Evolutionary conservation across 2,113 vertebrate genomes (phyloP).

Genomic region (Channa argus): DNA sequence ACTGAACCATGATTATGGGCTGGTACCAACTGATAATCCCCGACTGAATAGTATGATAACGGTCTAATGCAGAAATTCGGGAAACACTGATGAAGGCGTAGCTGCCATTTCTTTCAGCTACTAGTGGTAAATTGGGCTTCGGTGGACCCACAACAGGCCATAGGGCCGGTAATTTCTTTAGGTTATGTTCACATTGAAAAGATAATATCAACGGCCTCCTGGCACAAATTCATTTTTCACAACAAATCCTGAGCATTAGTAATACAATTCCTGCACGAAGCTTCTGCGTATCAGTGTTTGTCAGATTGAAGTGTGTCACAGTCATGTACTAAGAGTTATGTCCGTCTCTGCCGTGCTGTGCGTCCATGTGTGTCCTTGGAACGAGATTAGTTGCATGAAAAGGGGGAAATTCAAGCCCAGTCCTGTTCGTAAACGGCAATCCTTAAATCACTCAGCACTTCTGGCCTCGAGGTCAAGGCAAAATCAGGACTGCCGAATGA

Average conservation of each 20-base stretch:
- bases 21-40: too few relatives aligned
- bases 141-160: too few relatives aligned
- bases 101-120: too few relatives aligned
- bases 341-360: neutral
- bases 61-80: too few relatives aligned
- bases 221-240: neutral
- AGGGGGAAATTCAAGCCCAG: slow-evolving; percentile 60
- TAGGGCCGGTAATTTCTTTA: too few relatives aligned
- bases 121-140: too few relatives aligned
- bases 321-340: slow-evolving; percentile 24
- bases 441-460: slow-evolving; percentile 61
- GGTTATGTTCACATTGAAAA: too few relatives aligned
- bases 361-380: slow-evolving; percentile 59
- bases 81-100: too few relatives aligned
- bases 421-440: slow-evolving; percentile 46
- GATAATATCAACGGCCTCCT: neutral
- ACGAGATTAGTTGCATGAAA: slow-evolving; percentile 66
- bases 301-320: neutral
- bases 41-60: too few relatives aligned
- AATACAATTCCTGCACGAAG: neutral
- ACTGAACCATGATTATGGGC: too few relatives aligned
- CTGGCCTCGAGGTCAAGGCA: slow-evolving; percentile 50
- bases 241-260: too few relatives aligned
- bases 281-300: neutral
- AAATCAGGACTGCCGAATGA: slow-evolving; percentile 54